Base-by-base conservation (phyloP, 2,113 vertebrate genomes). In the Ochotona princeps region DNA sequence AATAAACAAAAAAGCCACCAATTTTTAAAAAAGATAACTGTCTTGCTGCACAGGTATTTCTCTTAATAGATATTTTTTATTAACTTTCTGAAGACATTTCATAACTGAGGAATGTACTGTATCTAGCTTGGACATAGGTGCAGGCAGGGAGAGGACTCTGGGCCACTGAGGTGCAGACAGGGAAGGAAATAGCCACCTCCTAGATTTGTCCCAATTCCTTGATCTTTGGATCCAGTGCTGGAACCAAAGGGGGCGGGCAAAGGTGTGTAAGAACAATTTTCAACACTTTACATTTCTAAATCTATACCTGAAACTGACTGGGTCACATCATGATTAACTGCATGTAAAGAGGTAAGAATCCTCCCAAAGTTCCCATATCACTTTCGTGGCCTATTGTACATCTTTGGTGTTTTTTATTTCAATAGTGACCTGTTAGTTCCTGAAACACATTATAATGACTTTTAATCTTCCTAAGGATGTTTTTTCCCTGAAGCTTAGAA, bases 381-480 rank as follows among this genome's bases (percentile, higher is more conserved):
- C 30, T 81, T 17, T 88, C 61, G 14, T 69, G 28, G 28, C 78
- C 25, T 49, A 84, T 13, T 76, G 72, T 87, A 81, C 65, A 83
- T 38, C 9, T 72, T 23, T 35, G 9, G 35, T n/a, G 83, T 51
- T 60, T 92, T 89, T 91, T 23, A 94, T 91, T 81, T 84, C 35
- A 95, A 83, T 38, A 92, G 76, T 67, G 51, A 94, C 84, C 21
- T 49, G 28, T 44, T 87, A 82, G 79, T 82, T 95, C 95, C 35
- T 90, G 38, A 90, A 94, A 57, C 73, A 18, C 15, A 83, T 35
- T 76, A 69, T 67, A 70, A 86, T 89, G 25, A 3, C 28, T 94
- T 89, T 85, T 54, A 61, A 10, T 82, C 32, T 92, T 17, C 83
- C 35, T 93, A 74, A 23, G 63, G 83, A 92, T 26, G 93, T 91